A percentile compares a stretch with the other conserved stretches of the same genome.
These are phyloP conservation scores for Numida meleagris DNA, from an alignment of 2,113 vertebrate species.

Conservation along the genomic window DNA sequence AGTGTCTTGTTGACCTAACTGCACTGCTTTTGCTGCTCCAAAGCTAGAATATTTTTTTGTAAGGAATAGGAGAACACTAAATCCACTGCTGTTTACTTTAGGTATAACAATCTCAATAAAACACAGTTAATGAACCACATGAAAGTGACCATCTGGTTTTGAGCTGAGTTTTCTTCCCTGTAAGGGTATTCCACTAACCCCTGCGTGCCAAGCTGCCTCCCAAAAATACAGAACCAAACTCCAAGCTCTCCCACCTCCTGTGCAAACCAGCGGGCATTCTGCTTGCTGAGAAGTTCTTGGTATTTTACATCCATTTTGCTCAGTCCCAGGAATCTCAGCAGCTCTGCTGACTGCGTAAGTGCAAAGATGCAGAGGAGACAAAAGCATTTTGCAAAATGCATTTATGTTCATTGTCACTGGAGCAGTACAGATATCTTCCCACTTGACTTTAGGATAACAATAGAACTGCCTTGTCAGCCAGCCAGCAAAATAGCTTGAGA, in stretches of 20 bases:
- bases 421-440: conserved; percentile 23
- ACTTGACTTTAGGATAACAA: conserved; percentile 58
- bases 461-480: conserved; percentile 45
- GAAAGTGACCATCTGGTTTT: conserved; percentile 42
- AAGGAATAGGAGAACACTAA: background rate
- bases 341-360: background rate
- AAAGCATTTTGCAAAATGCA: background rate
- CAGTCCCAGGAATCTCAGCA: background rate
- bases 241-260: background rate
- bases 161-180: conserved; percentile 4
- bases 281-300: background rate
- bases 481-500: background rate
- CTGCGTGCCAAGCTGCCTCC: background rate
- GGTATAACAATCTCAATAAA: background rate
- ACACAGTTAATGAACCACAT: conserved; percentile 12
- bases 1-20: background rate
- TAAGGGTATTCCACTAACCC: background rate
- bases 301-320: background rate
- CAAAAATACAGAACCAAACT: background rate
- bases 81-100: background rate
- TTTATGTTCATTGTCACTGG: background rate
- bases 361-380: conserved; percentile 7
- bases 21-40: background rate
- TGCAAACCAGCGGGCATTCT: background rate
- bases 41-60: background rate